Evolutionary conservation across 2,888 invertebrate species (phyloP).

Genomic region (Caenorhabditis angaria): DNA sequence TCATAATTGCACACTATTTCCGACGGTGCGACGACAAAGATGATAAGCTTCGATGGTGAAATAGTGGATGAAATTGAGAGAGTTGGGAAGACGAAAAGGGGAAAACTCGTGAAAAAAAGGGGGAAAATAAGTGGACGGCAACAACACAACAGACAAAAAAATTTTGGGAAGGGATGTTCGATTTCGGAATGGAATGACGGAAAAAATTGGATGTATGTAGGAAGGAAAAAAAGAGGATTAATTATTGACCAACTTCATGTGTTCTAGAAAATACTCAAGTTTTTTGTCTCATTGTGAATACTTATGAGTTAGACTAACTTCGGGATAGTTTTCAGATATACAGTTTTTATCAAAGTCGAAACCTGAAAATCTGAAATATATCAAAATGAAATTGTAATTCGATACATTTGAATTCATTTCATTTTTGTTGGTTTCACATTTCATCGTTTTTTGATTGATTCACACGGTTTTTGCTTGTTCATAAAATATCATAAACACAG

Average conservation of each 20-base stretch:
- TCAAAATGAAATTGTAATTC: too few relatives aligned
- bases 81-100: background rate
- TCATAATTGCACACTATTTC: background rate
- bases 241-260: background rate
- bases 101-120: background rate
- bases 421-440: too few relatives aligned
- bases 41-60: background rate
- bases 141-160: background rate
- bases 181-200: conserved; percentile 1
- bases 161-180: background rate
- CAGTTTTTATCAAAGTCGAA: too few relatives aligned
- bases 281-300: too few relatives aligned
- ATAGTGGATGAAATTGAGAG: background rate
- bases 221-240: background rate
- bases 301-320: too few relatives aligned
- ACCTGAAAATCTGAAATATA: too few relatives aligned
- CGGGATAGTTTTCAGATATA: too few relatives aligned
- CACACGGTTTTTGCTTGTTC: too few relatives aligned
- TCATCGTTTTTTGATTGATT: too few relatives aligned
- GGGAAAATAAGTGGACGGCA: conserved; percentile 6
- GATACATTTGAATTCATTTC: too few relatives aligned
- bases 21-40: background rate
- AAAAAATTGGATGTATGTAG: background rate
- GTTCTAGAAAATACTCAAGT: too few relatives aligned
- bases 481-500: too few relatives aligned